Conservation (phyloP, 2,888 invertebrate genomes). For the Drosophila fulvimacula region DNA sequence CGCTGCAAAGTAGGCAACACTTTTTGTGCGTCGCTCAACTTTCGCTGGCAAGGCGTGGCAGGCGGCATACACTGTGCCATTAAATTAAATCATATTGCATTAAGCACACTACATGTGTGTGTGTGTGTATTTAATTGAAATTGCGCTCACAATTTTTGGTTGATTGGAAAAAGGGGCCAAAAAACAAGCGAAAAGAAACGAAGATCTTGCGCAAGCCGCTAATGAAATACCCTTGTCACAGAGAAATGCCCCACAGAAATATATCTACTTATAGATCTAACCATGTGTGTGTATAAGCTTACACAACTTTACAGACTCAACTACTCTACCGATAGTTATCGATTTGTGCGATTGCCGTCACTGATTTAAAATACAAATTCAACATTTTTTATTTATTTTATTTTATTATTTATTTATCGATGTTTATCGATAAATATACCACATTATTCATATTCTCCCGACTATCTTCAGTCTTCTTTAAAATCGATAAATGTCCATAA, state of each 20-base stretch:
- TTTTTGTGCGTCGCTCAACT: conserved; percentile 42
- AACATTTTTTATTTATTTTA: too few species aligned
- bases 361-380: too few species aligned
- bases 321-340: too few species aligned
- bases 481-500: background rate
- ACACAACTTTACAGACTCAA: too few species aligned
- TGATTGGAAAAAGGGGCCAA: conserved; percentile 48
- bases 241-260: too few species aligned
- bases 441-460: too few species aligned
- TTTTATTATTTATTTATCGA: too few species aligned
- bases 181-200: background rate
- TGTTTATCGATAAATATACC: too few species aligned
- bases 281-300: too few species aligned
- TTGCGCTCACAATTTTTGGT: conserved; percentile 66
- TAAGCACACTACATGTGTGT: conserved; percentile 21
- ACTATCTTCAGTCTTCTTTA: too few species aligned
- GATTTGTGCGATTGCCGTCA: too few species aligned
- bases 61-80: conserved; percentile 50
- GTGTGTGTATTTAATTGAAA: conserved; percentile 66
- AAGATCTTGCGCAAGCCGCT: background rate
- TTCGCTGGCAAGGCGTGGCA: conserved; percentile 27
- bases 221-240: background rate
- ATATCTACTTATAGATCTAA: too few species aligned
- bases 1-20: conserved; percentile 57
- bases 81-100: conserved; percentile 74